Evolutionary conservation across 2,888 invertebrate species (phyloP).

Genomic region (Stenurella melanura): DNA sequence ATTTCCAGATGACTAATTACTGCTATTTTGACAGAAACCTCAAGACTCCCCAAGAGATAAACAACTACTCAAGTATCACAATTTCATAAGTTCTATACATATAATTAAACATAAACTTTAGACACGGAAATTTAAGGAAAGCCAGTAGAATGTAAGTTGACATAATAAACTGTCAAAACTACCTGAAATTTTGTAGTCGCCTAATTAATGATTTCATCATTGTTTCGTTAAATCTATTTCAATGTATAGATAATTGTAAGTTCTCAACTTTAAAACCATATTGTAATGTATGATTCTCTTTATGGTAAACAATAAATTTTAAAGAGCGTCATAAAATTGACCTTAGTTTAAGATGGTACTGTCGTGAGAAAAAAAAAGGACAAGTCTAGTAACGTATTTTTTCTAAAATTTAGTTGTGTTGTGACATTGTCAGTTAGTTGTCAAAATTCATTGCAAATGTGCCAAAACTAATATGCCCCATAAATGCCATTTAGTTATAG

Average conservation of each 20-base stretch:
- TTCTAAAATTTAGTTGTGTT: too few relatives aligned
- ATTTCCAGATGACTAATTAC: background rate
- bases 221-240: background rate
- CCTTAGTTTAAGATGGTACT: too few relatives aligned
- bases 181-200: background rate
- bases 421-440: too few relatives aligned
- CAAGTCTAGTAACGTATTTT: too few relatives aligned
- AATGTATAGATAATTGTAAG: background rate
- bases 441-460: too few relatives aligned
- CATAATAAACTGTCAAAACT: conserved; percentile 7
- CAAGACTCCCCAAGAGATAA: background rate
- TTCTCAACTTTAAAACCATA: too few relatives aligned
- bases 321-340: too few relatives aligned
- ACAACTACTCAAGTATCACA: background rate
- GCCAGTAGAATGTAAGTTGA: background rate
- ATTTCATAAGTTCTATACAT: background rate
- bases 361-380: too few relatives aligned
- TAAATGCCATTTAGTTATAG: too few relatives aligned
- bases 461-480: too few relatives aligned
- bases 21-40: background rate
- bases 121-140: conserved; percentile 7
- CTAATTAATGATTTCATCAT: conserved; percentile 13
- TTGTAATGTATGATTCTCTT: too few relatives aligned
- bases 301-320: too few relatives aligned
- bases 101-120: conserved; percentile 18